Evolutionary conservation across 2,888 invertebrate species (phyloP).

Genomic region (Pinctada fucata): DNA sequence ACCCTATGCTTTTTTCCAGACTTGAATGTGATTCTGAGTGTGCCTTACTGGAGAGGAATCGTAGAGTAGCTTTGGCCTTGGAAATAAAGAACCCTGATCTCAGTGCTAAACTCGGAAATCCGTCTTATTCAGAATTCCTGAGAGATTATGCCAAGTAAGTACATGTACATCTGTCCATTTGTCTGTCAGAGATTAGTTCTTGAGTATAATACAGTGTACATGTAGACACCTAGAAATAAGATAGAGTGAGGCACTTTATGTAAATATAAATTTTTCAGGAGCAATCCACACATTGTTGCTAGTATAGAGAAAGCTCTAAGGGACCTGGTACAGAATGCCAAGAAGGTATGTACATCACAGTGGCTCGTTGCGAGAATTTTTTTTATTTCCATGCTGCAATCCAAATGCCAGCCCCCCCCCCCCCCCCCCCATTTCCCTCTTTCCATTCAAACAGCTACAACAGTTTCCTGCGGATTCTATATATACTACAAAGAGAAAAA

Average conservation of each 20-base stretch:
- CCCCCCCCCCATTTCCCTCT: too few relatives aligned
- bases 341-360: slow-evolving; percentile 85
- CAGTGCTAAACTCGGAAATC: slow-evolving; percentile 82
- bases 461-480: too few relatives aligned
- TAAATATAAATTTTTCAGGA: slow-evolving; percentile 68
- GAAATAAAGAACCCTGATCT: slow-evolving; percentile 95
- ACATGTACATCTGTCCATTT: not conserved
- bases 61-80: slow-evolving; percentile 91
- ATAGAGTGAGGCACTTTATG: too few relatives aligned
- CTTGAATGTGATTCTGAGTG: slow-evolving; percentile 97
- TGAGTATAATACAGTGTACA: too few relatives aligned
- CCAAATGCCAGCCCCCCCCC: not conserved
- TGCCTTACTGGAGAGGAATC: slow-evolving; percentile 89
- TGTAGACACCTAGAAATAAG: too few relatives aligned
- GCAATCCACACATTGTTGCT: slow-evolving; percentile 87
- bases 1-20: not conserved
- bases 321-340: slow-evolving; percentile 90
- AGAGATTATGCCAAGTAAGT: slow-evolving; percentile 85
- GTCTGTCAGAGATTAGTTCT: too few relatives aligned
- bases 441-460: too few relatives aligned
- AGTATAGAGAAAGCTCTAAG: slow-evolving; percentile 89
- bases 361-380: too few relatives aligned
- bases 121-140: slow-evolving; percentile 91
- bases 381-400: not conserved
- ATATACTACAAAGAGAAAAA: too few relatives aligned